phyloP scores from a whole-genome alignment of 2,888 invertebrate genomes.

The Rhopalosiphum nymphaeae region DNA sequence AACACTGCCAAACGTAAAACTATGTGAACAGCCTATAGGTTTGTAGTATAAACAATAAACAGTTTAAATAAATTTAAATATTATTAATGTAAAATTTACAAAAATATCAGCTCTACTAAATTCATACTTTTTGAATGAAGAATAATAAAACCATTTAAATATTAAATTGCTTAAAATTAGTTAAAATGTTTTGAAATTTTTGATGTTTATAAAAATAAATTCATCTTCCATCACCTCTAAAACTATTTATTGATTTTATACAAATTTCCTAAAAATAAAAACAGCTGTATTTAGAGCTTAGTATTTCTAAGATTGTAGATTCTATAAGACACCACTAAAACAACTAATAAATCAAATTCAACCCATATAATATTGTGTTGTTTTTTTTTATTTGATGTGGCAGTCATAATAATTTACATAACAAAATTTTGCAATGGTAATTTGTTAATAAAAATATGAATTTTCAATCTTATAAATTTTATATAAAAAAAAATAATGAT shows the following conservation, averaged over 20 bases:
- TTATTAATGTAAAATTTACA: too few species aligned
- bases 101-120: too few species aligned
- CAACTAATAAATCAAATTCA: not conserved
- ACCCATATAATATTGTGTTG: not conserved
- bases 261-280: not conserved
- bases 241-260: not conserved
- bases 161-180: not conserved
- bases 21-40: too few species aligned
- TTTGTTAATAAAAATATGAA: conserved; percentile 29
- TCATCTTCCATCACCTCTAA: too few species aligned
- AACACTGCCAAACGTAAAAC: too few species aligned
- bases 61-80: too few species aligned
- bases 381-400: conserved; percentile 19
- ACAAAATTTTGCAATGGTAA: conserved; percentile 27
- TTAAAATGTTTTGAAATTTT: not conserved
- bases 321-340: not conserved
- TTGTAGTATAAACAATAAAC: too few species aligned
- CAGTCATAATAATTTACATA: conserved; percentile 39
- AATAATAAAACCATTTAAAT: too few species aligned
- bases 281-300: not conserved
- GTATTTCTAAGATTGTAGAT: not conserved
- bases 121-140: too few species aligned
- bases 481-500: conserved; percentile 22
- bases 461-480: conserved; percentile 19
- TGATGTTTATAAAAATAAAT: too few species aligned